These are phyloP conservation scores for Macrobrachium nipponense DNA, from an alignment of 1,140 invertebrate species.

Conservation along the genomic window DNA sequence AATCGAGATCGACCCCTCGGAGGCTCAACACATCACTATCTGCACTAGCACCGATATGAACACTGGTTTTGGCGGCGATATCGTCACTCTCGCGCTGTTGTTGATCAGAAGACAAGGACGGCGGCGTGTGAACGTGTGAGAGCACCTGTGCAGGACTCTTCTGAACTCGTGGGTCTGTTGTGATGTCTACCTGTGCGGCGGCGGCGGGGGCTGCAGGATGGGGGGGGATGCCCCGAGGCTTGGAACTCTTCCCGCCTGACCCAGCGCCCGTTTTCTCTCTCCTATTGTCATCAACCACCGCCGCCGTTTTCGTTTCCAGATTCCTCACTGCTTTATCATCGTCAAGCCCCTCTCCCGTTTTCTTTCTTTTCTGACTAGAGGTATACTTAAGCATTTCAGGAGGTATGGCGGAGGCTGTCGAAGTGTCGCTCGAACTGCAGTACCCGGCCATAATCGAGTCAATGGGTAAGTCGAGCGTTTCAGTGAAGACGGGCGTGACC, in stretches of 20 bases:
- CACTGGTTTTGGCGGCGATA: background rate
- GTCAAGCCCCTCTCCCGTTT: background rate
- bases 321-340: background rate
- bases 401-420: conserved; percentile 30
- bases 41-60: background rate
- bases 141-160: conserved; percentile 23
- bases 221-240: conserved; percentile 35
- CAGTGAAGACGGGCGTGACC: conserved; percentile 75
- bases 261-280: conserved; percentile 29
- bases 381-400: conserved; percentile 28
- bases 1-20: conserved; percentile 43
- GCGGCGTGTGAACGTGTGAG: conserved; percentile 19
- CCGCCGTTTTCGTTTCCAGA: conserved; percentile 25
- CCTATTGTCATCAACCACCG: background rate
- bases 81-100: background rate
- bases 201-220: conserved; percentile 10
- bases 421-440: conserved; percentile 36
- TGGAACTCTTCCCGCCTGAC: conserved; percentile 22
- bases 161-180: conserved; percentile 42
- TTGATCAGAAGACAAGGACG: background rate
- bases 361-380: conserved; percentile 9
- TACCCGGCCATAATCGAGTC: conserved; percentile 65
- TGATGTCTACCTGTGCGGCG: conserved; percentile 50
- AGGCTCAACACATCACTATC: conserved; percentile 24
- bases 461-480: conserved; percentile 75